Percentiles rank a stretch among this genome's conserved stretches.
Conservation (phyloP, 1,140 invertebrate genomes). For the Apis florea region DNA sequence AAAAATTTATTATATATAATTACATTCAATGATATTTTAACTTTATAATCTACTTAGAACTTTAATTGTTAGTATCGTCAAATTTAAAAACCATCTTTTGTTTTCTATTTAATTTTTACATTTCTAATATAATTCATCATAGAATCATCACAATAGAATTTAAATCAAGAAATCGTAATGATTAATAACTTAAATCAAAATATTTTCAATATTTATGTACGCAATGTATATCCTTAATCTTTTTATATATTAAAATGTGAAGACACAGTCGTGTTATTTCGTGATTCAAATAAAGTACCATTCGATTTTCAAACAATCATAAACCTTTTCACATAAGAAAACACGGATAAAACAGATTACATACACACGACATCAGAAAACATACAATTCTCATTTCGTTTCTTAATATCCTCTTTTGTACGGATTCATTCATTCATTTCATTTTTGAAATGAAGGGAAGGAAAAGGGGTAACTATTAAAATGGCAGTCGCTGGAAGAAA, state of each 20-base stretch:
- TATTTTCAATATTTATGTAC: too few species aligned
- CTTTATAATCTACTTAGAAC: not conserved
- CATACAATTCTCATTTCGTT: not conserved
- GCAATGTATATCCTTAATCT: too few species aligned
- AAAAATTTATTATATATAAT: not conserved
- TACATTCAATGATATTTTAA: not conserved
- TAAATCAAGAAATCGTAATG: too few species aligned
- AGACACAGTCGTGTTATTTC: not conserved
- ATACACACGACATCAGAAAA: not conserved
- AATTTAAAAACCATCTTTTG: too few species aligned
- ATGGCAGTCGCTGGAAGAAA: conserved; percentile 14
- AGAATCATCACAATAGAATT: too few species aligned
- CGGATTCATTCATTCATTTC: too few species aligned
- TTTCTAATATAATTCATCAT: too few species aligned
- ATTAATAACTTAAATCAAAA: too few species aligned
- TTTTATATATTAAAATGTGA: too few species aligned
- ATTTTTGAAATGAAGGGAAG: not conserved
- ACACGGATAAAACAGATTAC: not conserved
- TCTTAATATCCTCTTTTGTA: not conserved
- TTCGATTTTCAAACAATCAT: not conserved
- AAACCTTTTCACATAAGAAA: not conserved
- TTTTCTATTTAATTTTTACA: too few species aligned
- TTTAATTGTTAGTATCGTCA: not conserved
- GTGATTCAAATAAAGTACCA: not conserved
- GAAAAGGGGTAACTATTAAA: conserved; percentile 31